Base-by-base conservation (phyloP, 2,113 vertebrate species). In the Nanorana parkeri region DNA sequence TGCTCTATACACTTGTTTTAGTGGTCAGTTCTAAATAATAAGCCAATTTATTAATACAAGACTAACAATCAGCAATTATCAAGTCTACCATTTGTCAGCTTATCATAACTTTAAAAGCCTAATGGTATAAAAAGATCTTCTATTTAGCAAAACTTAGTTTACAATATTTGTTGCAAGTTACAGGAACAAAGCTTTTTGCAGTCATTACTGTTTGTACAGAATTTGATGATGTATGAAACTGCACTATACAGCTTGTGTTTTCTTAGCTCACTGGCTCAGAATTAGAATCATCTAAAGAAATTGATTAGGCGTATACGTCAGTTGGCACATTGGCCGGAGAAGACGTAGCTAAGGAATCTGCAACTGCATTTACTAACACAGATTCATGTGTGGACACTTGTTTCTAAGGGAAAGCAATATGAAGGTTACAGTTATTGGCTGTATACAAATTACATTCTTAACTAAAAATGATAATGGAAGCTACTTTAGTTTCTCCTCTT, bases 161-260 rank as follows among this genome's bases (percentile, higher is more conserved):
- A 2, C 55, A 2, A 6, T 13, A 16, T 56, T 58, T 60, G 60
- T 65, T 72, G 68, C 19, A 72, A 55, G 13, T 72, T 72, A 51
- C 13, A 19, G 28, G 47, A 28, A 73, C n/a, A 3, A 55, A 28
- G 24, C 73, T 65, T 54, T 24, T 29, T 73, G 79, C 60, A 72
- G 20, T 65, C 51, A 67, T 67, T 78, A 73, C 58, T 54, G 51
- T 72, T 72, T 81, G n/a, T 81, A 60, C 23, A 21, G 28, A 68
- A 65, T 68, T 68, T 79, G 77, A 64, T 68, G 65, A 78, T 78
- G 77, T 78, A 54, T 78, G 52, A 26, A 78, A 51, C 36, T 19
- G 54, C 6, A 64, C 28, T 56, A 68, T 32, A 13, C 77, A 79
- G 52, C 52, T 80, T 80, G 66, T 80, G 72, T 81, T 72, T 81